phyloP scores from a whole-genome alignment of 2,797 vertebrate species.

The Malacoraja senta region DNA sequence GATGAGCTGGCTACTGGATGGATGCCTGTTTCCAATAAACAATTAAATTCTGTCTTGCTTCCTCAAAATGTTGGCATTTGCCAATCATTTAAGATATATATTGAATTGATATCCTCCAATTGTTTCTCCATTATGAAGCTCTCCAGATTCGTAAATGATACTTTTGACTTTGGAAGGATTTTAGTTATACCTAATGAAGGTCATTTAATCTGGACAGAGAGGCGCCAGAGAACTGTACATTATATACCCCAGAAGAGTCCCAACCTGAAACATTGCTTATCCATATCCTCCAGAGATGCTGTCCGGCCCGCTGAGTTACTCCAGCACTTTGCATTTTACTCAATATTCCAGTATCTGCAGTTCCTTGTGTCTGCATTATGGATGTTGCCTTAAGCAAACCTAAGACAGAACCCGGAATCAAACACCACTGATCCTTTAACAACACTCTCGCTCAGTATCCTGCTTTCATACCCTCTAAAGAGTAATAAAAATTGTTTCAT shows the following conservation, averaged over 20 bases:
- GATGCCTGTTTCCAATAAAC: slow-evolving; percentile 31
- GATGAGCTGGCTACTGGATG: slow-evolving; percentile 18
- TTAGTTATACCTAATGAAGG: slow-evolving; percentile 5
- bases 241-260: too few relatives aligned
- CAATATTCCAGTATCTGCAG: too few relatives aligned
- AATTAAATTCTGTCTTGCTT: slow-evolving; percentile 8
- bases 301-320: too few relatives aligned
- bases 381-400: background rate
- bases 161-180: slow-evolving; percentile 26
- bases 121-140: slow-evolving; percentile 11
- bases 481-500: background rate
- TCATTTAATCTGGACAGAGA: slow-evolving; percentile 10
- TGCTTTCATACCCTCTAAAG: background rate
- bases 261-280: too few relatives aligned
- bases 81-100: background rate
- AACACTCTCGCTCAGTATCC: background rate
- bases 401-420: background rate
- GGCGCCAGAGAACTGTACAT: background rate
- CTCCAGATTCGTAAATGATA: background rate
- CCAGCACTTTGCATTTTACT: too few relatives aligned
- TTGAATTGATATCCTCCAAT: slow-evolving; percentile 25
- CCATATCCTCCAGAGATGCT: too few relatives aligned
- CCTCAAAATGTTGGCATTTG: slow-evolving; percentile 21
- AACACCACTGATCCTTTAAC: background rate
- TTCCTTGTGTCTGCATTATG: background rate